These are phyloP conservation scores for Yoshiicerus persimilis DNA, from an alignment of 1,140 invertebrate species.

Conservation along the genomic window DNA sequence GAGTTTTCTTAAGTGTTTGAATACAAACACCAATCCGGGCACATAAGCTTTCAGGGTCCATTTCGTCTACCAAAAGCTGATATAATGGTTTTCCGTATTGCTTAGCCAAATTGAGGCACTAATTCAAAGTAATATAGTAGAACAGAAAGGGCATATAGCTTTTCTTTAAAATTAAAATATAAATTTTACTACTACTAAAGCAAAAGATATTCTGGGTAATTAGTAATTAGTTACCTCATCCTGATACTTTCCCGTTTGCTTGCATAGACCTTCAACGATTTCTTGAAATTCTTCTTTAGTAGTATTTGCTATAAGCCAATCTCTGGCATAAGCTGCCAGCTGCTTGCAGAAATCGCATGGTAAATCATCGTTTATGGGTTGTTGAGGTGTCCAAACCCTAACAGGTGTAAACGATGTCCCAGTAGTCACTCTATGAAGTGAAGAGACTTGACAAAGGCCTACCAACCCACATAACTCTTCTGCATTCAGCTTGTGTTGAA, in stretches of 20 bases:
- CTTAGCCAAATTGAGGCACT: slow-evolving; percentile 70
- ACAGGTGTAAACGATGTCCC: background rate
- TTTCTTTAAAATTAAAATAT: too few species aligned
- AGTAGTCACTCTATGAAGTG: slow-evolving; percentile 22
- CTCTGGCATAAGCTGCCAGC: slow-evolving; percentile 72
- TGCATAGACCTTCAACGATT: slow-evolving; percentile 75
- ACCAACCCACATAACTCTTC: slow-evolving; percentile 71
- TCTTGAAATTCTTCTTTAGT: slow-evolving; percentile 77
- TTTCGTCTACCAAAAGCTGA: slow-evolving; percentile 65
- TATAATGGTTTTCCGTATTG: slow-evolving; percentile 76
- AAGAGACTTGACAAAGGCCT: slow-evolving; percentile 64
- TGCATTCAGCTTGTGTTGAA: slow-evolving; percentile 65
- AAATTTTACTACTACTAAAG: too few species aligned
- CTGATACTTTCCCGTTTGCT: slow-evolving; percentile 69
- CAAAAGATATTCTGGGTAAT: too few species aligned
- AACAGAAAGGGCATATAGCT: too few species aligned
- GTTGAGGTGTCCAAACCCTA: slow-evolving; percentile 36
- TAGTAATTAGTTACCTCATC: slow-evolving; percentile 52
- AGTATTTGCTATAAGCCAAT: slow-evolving; percentile 80
- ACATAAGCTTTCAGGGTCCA: slow-evolving; percentile 71
- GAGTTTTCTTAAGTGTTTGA: background rate
- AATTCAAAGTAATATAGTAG: background rate
- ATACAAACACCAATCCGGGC: slow-evolving; percentile 70
- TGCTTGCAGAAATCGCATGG: slow-evolving; percentile 83
- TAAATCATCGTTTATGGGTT: slow-evolving; percentile 59